Base-by-base conservation (phyloP, 1,140 invertebrate genomes). In the Hycleus phaleratus region DNA sequence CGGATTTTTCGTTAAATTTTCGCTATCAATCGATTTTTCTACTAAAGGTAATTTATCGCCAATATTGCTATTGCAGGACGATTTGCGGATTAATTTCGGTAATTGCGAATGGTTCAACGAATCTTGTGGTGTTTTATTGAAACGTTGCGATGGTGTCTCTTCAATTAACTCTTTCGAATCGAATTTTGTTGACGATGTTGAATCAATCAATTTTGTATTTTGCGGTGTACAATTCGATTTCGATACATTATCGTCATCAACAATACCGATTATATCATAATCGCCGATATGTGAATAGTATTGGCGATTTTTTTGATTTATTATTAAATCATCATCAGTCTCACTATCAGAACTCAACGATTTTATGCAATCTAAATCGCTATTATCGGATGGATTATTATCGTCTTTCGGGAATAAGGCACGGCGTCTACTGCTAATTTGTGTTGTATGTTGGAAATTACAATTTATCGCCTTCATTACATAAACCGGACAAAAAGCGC, bases 91-190 rank as follows among this genome's bases (percentile, higher is more conserved):
- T 26, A 68, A 52, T 59, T 67, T 65, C 9, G 70, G 66, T 12
- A 68, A 46, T 38, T 64, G 62, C 3, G 64, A 18, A 44, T 65
- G 67, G 4, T 49, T 63, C 26, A 60, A 65, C 0, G 68, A 75
- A 56, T 76, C 77, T 32, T 79, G 74, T 9, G 80, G 80, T 3
- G 80, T 81, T 65, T 79, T 79, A 11, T 75, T 59, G 32, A 5
- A 32, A 65, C 75, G 77, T 49, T 75, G 69, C 1, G 75, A 73
- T 2, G 78, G 78, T 0, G 78, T 78, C 74, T 54, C 55, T 66
- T 32, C 32, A 32, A 3, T 32, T 18, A 18, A 1, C 18, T 18
- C 18, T 18, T 18, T 18, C 18, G 18, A 18, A 18, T 18, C 18
- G 18, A 18, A 18, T 18, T 18, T 18, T 18, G 18, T 18, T 18